Base-by-base conservation (phyloP, 2,797 vertebrate species). In the Cossypha polioptera region DNA sequence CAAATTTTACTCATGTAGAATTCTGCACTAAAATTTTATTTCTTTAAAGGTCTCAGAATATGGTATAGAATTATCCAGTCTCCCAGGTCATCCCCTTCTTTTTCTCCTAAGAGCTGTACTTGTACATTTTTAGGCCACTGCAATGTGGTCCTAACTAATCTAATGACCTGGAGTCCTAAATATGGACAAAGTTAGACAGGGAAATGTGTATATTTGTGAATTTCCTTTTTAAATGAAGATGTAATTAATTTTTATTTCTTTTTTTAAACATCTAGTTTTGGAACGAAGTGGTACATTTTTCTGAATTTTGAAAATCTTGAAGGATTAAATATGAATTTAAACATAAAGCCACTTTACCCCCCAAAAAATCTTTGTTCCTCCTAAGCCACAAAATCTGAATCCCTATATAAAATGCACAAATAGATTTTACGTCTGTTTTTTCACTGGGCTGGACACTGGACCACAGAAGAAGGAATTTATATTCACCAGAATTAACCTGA, bases 331-430 rank as follows among this genome's bases (percentile, higher is more conserved):
- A 51, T 11, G 55, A 62, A 66, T 73, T 76, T 54, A 67, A 45
- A 35, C 29, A n/a, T 55, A 77, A 80, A 90, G 1, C 13, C 0
- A 13, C 33, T 57, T 78, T 63, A 12, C 5, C 4, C 11, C 7
- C 1, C 0, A 13, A 61, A 61, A 54, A 5, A 0, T 0, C 5
- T 45, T 13, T 45, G 1, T 29, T 82, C 10, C 51, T 65, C 24
- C 33, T 55, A 62, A 80, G 17, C 24, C 17, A 48, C 3, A 33
- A 76, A 77, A 48, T 58, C 36, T 54, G 4, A 11, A 48, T 79
- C 31, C 14, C 28, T 59, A 7, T 13, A 33, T 33, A 40, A 72
- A 72, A 53, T 42, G 16, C 16, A 61, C 17, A 66, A 22, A 76
- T 38, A 43, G 21, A 42, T 42, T n/a, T 75, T 42, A 20, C 21